Evolutionary conservation across 2,888 invertebrate species (phyloP).

Genomic region (Melieria crassipennis): DNA sequence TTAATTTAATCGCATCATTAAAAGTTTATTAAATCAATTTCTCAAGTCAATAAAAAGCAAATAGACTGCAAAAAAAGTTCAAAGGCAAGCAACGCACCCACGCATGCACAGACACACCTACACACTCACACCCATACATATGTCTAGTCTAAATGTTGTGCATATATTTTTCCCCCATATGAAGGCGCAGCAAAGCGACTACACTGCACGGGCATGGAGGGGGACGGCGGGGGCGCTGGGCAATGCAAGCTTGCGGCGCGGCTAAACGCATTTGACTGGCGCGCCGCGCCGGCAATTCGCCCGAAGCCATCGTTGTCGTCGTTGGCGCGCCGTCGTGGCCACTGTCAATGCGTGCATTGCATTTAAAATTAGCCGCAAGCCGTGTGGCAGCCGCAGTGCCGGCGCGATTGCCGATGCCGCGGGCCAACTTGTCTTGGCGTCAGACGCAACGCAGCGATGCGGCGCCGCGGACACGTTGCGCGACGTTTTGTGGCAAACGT

Average conservation of each 20-base stretch:
- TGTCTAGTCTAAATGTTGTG: not conserved
- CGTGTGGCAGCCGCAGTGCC: conserved; percentile 10
- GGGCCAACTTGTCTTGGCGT: not conserved
- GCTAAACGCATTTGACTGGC: not conserved
- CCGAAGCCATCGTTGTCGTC: not conserved
- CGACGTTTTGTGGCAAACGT: conserved; percentile 10
- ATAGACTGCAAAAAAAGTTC: too few species aligned
- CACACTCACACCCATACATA: conserved; percentile 10
- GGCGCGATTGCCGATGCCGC: not conserved
- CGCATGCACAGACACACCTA: not conserved
- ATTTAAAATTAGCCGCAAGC: conserved; percentile 30
- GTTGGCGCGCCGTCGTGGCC: conserved; percentile 19
- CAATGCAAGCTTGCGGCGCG: not conserved
- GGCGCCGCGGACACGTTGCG: conserved; percentile 4
- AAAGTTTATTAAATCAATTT: too few species aligned
- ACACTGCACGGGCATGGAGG: too few species aligned
- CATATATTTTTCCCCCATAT: not conserved
- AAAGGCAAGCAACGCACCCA: conserved; percentile 14
- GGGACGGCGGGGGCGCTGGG: too few species aligned
- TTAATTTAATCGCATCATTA: too few species aligned
- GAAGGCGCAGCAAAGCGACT: too few species aligned
- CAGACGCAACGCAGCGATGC: not conserved
- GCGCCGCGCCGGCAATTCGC: not conserved
- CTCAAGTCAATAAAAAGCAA: too few species aligned
- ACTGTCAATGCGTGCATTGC: conserved; percentile 29